phyloP scores from a whole-genome alignment of 2,888 invertebrate genomes.

The Agrotis clavis region DNA sequence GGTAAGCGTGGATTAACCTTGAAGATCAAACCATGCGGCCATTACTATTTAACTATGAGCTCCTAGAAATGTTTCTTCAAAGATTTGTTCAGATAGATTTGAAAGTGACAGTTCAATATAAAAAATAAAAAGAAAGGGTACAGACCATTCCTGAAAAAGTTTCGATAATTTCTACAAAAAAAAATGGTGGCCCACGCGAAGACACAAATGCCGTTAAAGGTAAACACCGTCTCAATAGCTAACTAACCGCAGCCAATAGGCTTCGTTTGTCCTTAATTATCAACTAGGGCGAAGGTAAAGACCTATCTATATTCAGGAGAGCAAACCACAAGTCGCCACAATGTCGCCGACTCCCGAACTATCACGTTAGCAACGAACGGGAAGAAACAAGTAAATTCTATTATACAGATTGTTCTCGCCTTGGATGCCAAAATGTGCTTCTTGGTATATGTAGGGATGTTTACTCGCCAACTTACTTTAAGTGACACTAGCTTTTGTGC shows the following conservation, averaged over 20 bases:
- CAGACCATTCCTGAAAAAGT: slow-evolving; percentile 24
- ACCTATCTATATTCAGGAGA: slow-evolving; percentile 65
- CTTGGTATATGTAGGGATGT: slow-evolving; percentile 77
- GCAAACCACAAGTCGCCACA: slow-evolving; percentile 67
- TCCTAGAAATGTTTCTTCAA: no score
- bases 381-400: slow-evolving; percentile 86
- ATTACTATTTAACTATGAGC: no score
- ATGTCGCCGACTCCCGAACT: slow-evolving; percentile 70
- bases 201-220: slow-evolving; percentile 40
- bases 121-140: slow-evolving; percentile 2
- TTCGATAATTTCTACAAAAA: slow-evolving; percentile 37
- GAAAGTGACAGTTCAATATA: slow-evolving; percentile 5
- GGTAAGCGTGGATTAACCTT: no score
- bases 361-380: slow-evolving; percentile 73
- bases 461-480: slow-evolving; percentile 87
- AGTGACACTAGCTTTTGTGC: slow-evolving; percentile 57
- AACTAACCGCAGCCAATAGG: slow-evolving; percentile 55
- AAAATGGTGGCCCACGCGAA: slow-evolving; percentile 28
- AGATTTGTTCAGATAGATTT: neutral
- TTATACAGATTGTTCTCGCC: slow-evolving; percentile 89
- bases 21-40: no score
- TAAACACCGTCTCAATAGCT: slow-evolving; percentile 38
- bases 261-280: slow-evolving; percentile 61
- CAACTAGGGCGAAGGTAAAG: slow-evolving; percentile 62
- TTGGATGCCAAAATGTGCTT: slow-evolving; percentile 86